These are phyloP conservation scores for Leiothrix lutea DNA, from an alignment of 2,113 vertebrate genomes.

Conservation along the genomic window DNA sequence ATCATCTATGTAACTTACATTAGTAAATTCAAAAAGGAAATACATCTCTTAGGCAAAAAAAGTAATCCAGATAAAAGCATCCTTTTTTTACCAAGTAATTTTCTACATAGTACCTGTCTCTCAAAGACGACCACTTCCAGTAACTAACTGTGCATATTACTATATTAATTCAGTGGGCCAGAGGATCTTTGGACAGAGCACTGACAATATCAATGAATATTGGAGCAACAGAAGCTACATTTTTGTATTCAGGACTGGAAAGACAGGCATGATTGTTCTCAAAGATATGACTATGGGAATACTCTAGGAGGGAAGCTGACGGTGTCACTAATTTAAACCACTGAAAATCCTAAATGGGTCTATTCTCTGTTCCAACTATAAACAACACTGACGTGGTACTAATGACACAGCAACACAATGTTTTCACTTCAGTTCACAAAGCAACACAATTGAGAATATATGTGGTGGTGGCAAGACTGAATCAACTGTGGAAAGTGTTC, in stretches of 20 bases:
- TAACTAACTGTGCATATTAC: not conserved
- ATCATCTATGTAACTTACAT: not conserved
- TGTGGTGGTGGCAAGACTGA: not conserved
- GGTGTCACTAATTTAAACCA: not conserved
- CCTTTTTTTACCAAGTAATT: not conserved
- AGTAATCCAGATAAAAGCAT: not conserved
- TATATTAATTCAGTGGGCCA: not conserved
- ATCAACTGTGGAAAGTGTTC: not conserved
- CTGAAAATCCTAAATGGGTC: not conserved
- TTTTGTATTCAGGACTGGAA: not conserved
- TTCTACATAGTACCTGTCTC: not conserved
- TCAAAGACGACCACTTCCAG: not conserved
- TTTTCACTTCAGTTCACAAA: not conserved
- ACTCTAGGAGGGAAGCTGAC: not conserved
- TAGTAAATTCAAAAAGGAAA: not conserved
- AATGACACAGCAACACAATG: not conserved
- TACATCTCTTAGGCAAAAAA: not conserved
- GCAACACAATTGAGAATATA: not conserved
- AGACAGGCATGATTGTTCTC: not conserved
- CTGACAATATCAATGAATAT: not conserved
- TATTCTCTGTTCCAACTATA: not conserved
- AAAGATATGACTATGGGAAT: not conserved
- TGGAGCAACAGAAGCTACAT: not conserved
- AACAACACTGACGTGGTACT: not conserved
- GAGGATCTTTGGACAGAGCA: not conserved